Conservation (phyloP, 2,797 vertebrate genomes). For the Somateria mollissima region DNA sequence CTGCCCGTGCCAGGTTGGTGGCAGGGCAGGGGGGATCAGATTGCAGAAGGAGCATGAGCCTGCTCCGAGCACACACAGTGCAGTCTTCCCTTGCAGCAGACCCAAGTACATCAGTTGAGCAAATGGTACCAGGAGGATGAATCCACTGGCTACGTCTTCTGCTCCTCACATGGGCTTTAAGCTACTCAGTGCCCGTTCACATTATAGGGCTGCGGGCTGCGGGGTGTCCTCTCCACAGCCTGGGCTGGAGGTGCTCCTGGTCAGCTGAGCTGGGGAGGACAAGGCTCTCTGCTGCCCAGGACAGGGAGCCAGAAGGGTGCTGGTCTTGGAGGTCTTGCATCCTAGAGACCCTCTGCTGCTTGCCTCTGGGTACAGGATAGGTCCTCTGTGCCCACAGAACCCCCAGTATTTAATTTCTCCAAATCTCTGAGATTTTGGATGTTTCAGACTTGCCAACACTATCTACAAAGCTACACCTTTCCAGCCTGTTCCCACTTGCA, state of each 20-base stretch:
- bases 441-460: background rate
- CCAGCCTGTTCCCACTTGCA: background rate
- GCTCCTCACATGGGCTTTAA: background rate
- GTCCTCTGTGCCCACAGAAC: background rate
- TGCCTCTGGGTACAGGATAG: background rate
- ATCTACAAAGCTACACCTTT: background rate
- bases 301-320: background rate
- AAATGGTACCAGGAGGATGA: background rate
- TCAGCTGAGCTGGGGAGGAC: background rate
- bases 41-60: background rate
- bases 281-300: background rate
- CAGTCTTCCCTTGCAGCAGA: background rate
- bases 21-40: background rate
- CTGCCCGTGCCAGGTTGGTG: background rate
- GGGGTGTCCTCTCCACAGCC: background rate
- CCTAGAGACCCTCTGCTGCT: background rate
- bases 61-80: background rate
- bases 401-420: background rate
- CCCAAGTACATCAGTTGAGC: background rate
- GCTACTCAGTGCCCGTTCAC: fast-evolving
- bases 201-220: background rate
- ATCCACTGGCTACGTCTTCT: background rate
- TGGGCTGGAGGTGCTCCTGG: background rate
- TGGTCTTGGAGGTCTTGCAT: background rate
- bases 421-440: background rate